Percentiles rank a stretch among this genome's conserved stretches.
These are phyloP conservation scores for Helleia helle DNA, from an alignment of 2,888 invertebrate species.

Conservation along the genomic window DNA sequence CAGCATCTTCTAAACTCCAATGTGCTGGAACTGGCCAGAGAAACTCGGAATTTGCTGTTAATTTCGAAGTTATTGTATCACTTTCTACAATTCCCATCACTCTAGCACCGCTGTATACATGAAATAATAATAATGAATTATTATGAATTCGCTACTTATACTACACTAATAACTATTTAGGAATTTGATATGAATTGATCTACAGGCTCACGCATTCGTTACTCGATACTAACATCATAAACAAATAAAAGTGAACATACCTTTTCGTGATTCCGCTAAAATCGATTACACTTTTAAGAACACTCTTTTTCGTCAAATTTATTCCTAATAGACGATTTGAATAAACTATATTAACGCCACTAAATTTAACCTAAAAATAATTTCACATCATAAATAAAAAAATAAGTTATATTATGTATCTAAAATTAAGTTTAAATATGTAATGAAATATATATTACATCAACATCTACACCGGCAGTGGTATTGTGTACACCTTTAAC, in stretches of 20 bases:
- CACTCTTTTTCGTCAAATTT: not conserved
- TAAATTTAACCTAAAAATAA: constrained; percentile 1
- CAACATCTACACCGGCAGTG: not conserved
- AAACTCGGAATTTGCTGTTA: too few species aligned
- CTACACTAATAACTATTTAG: too few species aligned
- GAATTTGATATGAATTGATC: too few species aligned
- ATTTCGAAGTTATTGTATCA: constrained; percentile 70
- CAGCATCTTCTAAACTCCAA: too few species aligned
- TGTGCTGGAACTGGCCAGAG: too few species aligned
- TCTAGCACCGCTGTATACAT: constrained; percentile 49
- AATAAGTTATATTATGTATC: not conserved
- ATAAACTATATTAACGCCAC: not conserved
- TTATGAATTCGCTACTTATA: too few species aligned
- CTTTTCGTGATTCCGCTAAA: constrained; percentile 6
- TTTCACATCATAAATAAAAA: not conserved
- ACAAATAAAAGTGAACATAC: not conserved
- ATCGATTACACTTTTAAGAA: not conserved
- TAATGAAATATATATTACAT: not conserved
- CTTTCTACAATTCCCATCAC: constrained; percentile 76
- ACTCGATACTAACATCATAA: too few species aligned
- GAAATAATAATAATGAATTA: not conserved
- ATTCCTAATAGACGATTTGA: not conserved
- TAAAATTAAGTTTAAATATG: not conserved
- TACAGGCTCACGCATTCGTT: too few species aligned
- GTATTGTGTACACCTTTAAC: not conserved